These are phyloP conservation scores for Zoanthus sansibaricus DNA, from an alignment of 92 coral and sea anemone species.

Conservation along the genomic window DNA sequence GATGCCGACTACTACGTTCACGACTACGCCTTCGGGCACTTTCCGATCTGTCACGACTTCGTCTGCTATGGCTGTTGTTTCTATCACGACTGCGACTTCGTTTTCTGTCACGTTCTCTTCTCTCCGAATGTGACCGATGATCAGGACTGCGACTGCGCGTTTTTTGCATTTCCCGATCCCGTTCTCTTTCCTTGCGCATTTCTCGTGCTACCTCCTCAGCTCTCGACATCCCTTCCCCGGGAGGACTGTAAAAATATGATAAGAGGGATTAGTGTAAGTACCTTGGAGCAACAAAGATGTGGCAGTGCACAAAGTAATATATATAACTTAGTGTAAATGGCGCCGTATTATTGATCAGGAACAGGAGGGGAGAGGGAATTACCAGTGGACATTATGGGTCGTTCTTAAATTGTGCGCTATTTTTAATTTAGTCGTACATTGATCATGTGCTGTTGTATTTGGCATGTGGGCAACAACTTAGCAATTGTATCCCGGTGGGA, in stretches of 20 bases:
- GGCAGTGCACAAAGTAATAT: no score
- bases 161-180: slow-evolving; percentile 50
- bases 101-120: slow-evolving; percentile 65
- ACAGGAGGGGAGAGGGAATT: no score
- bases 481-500: no score
- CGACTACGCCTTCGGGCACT: slow-evolving; percentile 68
- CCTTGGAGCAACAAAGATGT: neutral
- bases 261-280: neutral
- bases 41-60: slow-evolving; percentile 70
- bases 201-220: slow-evolving; percentile 45
- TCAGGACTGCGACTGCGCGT: slow-evolving; percentile 74
- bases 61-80: slow-evolving; percentile 25
- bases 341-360: no score
- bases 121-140: slow-evolving; percentile 61
- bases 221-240: slow-evolving; percentile 39
- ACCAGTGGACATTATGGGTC: no score
- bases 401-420: no score
- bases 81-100: slow-evolving; percentile 71
- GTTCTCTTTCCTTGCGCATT: slow-evolving; percentile 46
- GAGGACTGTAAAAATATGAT: slow-evolving; percentile 9
- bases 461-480: no score
- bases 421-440: no score
- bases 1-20: slow-evolving; percentile 61
- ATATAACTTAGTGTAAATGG: no score
- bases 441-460: no score